These are phyloP conservation scores for Diachasma alloeum DNA, from an alignment of 1,140 invertebrate species.

Conservation along the genomic window DNA sequence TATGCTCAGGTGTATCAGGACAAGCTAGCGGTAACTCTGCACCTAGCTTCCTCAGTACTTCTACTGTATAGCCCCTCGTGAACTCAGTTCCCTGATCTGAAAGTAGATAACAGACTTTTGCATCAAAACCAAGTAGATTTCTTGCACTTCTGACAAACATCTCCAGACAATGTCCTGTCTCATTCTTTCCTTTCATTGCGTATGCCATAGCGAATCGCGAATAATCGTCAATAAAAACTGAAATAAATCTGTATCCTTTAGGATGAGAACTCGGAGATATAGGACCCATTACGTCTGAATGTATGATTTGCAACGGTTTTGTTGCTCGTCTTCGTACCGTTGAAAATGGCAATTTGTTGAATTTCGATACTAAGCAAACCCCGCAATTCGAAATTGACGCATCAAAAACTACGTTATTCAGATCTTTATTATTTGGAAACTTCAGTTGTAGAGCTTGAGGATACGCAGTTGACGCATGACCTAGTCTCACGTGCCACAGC, in stretches of 20 bases:
- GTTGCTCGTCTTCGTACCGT: too few species aligned
- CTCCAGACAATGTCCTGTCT: neutral
- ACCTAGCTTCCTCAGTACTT: too few species aligned
- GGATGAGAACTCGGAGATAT: too few species aligned
- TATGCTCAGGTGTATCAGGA: too few species aligned
- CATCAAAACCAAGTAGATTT: neutral
- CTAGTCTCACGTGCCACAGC: constrained; percentile 35
- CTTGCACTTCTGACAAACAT: neutral
- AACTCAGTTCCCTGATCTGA: neutral
- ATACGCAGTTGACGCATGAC: constrained; percentile 35
- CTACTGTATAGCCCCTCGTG: too few species aligned
- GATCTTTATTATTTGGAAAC: constrained; percentile 28
- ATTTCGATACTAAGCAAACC: neutral
- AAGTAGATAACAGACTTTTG: too few species aligned
- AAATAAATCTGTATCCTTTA: too few species aligned
- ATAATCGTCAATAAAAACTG: neutral
- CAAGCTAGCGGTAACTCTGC: too few species aligned
- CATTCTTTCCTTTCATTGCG: neutral
- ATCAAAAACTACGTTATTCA: neutral
- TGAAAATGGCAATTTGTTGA: neutral
- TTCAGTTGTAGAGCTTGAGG: constrained; percentile 27
- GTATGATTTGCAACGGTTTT: too few species aligned
- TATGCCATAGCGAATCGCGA: neutral
- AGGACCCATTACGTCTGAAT: too few species aligned
- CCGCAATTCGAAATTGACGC: neutral